A percentile compares a stretch with the other conserved stretches of the same genome.
phyloP scores from a whole-genome alignment of 2,888 invertebrate species.

The Xestia rhomboidea region DNA sequence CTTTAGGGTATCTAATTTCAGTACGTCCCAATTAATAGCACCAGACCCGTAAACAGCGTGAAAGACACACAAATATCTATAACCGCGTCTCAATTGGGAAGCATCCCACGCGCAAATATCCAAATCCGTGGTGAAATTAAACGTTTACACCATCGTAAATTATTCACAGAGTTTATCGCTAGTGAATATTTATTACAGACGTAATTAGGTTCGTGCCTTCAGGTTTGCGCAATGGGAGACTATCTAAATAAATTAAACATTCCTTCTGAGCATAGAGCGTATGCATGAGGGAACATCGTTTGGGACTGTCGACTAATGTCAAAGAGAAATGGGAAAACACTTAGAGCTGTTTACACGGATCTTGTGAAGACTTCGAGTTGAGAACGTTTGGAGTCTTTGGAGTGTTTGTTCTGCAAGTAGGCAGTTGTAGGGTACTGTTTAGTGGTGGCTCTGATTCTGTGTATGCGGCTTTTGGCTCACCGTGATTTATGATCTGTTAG shows the following conservation, averaged over 20 bases:
- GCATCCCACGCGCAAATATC: constrained; percentile 69
- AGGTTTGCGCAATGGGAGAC: constrained; percentile 81
- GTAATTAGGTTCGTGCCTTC: constrained; percentile 85
- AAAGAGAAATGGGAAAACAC: constrained; percentile 77
- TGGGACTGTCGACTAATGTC: constrained; percentile 71
- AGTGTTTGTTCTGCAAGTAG: constrained; percentile 56
- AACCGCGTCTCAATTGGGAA: constrained; percentile 52
- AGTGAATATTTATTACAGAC: constrained; percentile 87
- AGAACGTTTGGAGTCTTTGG: constrained; percentile 52
- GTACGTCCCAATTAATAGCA: constrained; percentile 33
- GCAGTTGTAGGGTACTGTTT: constrained; percentile 37
- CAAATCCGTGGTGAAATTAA: constrained; percentile 81
- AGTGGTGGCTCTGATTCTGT: constrained; percentile 16
- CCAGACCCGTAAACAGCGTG: constrained; percentile 42
- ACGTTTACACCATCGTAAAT: constrained; percentile 85
- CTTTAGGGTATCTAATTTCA: constrained; percentile 26
- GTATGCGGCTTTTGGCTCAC: neutral
- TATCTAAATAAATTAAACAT: constrained; percentile 82
- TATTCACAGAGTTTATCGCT: constrained; percentile 86
- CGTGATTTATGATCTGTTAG: neutral
- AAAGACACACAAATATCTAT: constrained; percentile 49
- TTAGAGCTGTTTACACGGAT: constrained; percentile 73
- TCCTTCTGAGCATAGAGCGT: constrained; percentile 71
- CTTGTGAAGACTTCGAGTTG: constrained; percentile 65
- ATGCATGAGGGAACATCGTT: constrained; percentile 70